Evolutionary conservation across 2,888 invertebrate genomes (phyloP), one percentile per base, ranked within the genome.

Genomic region (Phortica magna): DNA sequence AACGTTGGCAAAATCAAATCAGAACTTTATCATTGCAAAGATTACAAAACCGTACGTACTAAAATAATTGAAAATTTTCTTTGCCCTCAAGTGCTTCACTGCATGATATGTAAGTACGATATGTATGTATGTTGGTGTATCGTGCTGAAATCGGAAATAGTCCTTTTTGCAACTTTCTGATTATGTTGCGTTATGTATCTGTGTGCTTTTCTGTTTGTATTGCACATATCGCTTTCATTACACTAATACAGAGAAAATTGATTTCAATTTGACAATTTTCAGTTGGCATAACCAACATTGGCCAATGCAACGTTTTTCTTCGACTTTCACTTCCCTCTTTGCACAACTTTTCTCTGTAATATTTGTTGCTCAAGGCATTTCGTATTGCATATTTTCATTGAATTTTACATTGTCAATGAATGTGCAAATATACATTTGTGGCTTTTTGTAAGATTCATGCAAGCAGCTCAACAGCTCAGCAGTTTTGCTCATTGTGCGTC

Each of bases 211-310:
- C 6, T 31, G 64, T 64, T 19, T 39, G 31, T 39, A 39, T 48
- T 48, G 14, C 48, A 12, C 9, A 70, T 70, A 70, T 53, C 70
- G 42, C 43, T 70, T 70, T 70, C 70, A 71, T 71, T 55, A 71
- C 31, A 31, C 31, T 31, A 31, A 31, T 42, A 71, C 31, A 71
- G 7, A 19, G 31, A 53, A 71, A 71, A 71, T 71, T 71, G 70
- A 71, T 53, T 71, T 71, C 53, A 53, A 71, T 71, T 71, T 71
- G 70, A 71, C 70, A 55, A 71, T 71, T 71, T 71, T 71, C 53
- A 31, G 53, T 55, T 53, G 22, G 22, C 61, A 61, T 17, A 61
- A 61, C 17, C 31, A 61, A 61, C 19, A 48, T 14, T 12, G 14
- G 14, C 14, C 48, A 48, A 48, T 48, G 2, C 48, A 48, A 12